Percentiles rank a stretch among this genome's conserved stretches.
Evolutionary conservation across 2,888 invertebrate species (phyloP).

Genomic region (Drosophila eohydei): DNA sequence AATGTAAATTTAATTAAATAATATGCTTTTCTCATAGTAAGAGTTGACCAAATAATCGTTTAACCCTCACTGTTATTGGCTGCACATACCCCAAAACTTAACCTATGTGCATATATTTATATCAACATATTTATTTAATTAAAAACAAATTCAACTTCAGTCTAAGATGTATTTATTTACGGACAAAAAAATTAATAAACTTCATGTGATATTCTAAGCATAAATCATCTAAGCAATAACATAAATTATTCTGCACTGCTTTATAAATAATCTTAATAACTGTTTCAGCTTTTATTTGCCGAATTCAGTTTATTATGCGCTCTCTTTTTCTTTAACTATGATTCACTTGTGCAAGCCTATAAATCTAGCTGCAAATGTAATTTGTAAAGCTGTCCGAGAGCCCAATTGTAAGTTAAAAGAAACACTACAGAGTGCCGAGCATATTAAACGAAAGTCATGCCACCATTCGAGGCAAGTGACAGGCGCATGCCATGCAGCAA

Average conservation of each 20-base stretch:
- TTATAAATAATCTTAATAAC: not conserved
- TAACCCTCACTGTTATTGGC: too few species aligned
- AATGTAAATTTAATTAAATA: too few species aligned
- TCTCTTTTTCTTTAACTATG: not conserved
- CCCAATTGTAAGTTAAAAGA: not conserved
- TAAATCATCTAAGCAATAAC: conserved; percentile 1
- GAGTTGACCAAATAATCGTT: too few species aligned
- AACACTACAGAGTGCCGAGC: conserved; percentile 25
- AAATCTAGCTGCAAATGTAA: conserved; percentile 39
- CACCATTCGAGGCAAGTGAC: conserved; percentile 47
- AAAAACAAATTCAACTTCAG: too few species aligned
- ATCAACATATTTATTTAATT: too few species aligned
- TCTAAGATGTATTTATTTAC: too few species aligned
- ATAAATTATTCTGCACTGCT: too few species aligned
- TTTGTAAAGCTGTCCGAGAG: conserved; percentile 33
- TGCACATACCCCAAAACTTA: too few species aligned
- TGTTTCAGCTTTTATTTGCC: not conserved
- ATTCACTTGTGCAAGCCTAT: conserved; percentile 13
- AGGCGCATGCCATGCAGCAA: conserved; percentile 46
- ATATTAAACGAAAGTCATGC: conserved; percentile 48
- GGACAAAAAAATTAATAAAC: not conserved
- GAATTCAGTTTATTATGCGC: not conserved
- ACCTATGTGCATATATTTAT: too few species aligned
- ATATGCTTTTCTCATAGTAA: too few species aligned
- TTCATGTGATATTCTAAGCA: not conserved